Percentiles rank a stretch among this genome's conserved stretches.
These are phyloP conservation scores for Lamellibrachia columna DNA, from an alignment of 2,888 invertebrate species.

Conservation along the genomic window DNA sequence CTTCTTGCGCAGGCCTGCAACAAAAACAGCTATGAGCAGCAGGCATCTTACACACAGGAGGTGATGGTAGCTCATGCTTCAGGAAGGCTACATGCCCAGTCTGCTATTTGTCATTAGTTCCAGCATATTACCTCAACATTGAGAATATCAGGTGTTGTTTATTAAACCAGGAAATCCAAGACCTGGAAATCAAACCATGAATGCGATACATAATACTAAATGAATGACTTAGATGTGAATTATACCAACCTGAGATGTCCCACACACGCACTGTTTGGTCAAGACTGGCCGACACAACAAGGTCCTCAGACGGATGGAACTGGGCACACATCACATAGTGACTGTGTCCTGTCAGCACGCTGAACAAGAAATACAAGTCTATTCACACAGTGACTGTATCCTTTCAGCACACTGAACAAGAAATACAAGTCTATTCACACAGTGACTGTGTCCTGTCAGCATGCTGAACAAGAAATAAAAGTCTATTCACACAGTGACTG, in stretches of 20 bases:
- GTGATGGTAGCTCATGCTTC: not conserved
- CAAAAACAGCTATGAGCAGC: not conserved
- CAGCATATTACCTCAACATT: not conserved
- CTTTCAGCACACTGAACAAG: not conserved
- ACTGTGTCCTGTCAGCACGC: conserved; percentile 82
- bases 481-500: too few species aligned
- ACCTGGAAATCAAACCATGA: not conserved
- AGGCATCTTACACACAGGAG: not conserved
- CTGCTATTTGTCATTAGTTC: not conserved
- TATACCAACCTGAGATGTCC: conserved; percentile 90
- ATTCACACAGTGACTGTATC: not conserved
- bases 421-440: too few species aligned
- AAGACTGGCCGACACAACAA: conserved; percentile 95
- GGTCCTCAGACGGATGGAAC: conserved; percentile 95
- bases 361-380: conserved; percentile 41
- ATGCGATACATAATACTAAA: not conserved
- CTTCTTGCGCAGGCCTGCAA: conserved; percentile 85
- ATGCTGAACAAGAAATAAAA: too few species aligned
- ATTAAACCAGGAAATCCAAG: not conserved
- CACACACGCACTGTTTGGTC: conserved; percentile 98
- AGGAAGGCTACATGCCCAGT: not conserved
- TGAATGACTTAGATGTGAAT: not conserved
- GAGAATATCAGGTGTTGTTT: not conserved
- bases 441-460: too few species aligned
- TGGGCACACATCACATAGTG: conserved; percentile 99